Conservation (phyloP, 2,888 invertebrate species). For the Nemapogon koenigi region DNA sequence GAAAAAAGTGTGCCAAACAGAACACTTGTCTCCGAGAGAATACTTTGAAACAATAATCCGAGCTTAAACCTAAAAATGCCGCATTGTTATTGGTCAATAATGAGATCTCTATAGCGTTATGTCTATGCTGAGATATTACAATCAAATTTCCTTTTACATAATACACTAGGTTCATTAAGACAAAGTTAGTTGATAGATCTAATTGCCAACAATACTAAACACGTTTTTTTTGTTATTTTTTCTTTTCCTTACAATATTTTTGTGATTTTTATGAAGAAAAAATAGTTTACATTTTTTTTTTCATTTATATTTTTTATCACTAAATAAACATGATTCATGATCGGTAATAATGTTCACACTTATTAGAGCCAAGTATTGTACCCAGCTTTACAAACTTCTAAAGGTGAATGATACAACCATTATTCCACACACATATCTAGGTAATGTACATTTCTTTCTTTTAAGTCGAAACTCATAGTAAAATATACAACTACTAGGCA, state of each 20-base stretch:
- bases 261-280: constrained; percentile 1
- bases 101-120: constrained; percentile 60
- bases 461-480: constrained; percentile 26
- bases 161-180: not conserved
- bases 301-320: not conserved
- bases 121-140: constrained; percentile 39
- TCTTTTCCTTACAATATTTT: constrained; percentile 3
- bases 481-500: constrained; percentile 24
- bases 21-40: constrained; percentile 21
- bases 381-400: too few relatives aligned
- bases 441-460: constrained; percentile 39
- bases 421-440: constrained; percentile 28
- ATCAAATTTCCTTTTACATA: constrained; percentile 36
- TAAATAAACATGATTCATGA: too few relatives aligned
- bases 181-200: constrained; percentile 14
- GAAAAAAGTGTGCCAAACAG: constrained; percentile 25
- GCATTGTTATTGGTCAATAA: constrained; percentile 63
- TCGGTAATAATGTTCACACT: too few relatives aligned
- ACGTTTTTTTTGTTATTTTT: constrained; percentile 1
- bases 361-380: too few relatives aligned
- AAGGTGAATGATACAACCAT: constrained; percentile 43
- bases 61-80: constrained; percentile 61
- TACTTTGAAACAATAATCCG: constrained; percentile 33
- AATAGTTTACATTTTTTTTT: not conserved
- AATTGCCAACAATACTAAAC: constrained; percentile 1